Evolutionary conservation across 2,797 vertebrate species (phyloP).

Genomic region (Labeo calbasu): DNA sequence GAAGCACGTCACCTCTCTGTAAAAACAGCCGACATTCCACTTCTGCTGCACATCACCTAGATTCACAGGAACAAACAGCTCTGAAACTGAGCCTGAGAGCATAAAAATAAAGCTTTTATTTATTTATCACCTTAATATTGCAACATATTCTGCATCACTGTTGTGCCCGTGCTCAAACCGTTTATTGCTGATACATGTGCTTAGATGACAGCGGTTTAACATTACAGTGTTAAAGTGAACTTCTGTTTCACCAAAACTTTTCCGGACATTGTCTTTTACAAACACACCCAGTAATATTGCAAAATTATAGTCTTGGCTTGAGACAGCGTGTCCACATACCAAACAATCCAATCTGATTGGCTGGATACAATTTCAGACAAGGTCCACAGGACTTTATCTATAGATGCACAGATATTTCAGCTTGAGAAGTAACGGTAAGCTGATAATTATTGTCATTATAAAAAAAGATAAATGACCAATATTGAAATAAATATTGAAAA

Average conservation of each 20-base stretch:
- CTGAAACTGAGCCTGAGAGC: background rate
- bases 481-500: background rate
- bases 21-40: slow-evolving; percentile 21
- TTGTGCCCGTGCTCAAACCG: background rate
- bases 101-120: background rate
- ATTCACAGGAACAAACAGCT: slow-evolving; percentile 26
- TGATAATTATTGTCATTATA: background rate
- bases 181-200: background rate
- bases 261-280: background rate
- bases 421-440: background rate
- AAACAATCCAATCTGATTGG: background rate
- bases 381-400: background rate
- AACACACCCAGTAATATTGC: slow-evolving; percentile 1
- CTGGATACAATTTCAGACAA: background rate
- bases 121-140: slow-evolving; percentile 4
- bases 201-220: slow-evolving; percentile 16
- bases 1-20: slow-evolving; percentile 27
- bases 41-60: slow-evolving; percentile 18
- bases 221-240: background rate
- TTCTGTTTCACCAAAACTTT: background rate
- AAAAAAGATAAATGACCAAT: background rate
- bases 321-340: background rate
- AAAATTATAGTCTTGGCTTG: background rate
- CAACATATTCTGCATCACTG: background rate
- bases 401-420: background rate